Evolutionary conservation across 2,113 vertebrate genomes (phyloP), one percentile per base, ranked within the genome.

Genomic region (Callithrix jacchus): DNA sequence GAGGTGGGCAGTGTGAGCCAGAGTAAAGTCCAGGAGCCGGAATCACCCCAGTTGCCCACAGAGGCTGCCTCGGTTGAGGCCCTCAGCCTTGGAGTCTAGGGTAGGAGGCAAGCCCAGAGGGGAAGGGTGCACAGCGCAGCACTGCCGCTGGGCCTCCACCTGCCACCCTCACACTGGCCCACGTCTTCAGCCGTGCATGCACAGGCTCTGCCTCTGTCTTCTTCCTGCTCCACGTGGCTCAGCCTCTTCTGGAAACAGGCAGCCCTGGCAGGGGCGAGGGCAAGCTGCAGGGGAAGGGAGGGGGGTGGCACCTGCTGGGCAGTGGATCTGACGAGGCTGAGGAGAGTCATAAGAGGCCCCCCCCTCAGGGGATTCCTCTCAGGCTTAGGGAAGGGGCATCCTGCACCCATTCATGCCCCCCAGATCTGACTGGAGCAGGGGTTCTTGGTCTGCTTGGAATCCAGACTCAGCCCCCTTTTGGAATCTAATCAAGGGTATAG

Each of bases 101-200:
- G 47, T 42, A 70, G 71, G 56, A 52, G 35, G n/a, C 1, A 0
- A 49, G 32, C 70, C 18, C 25, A 25, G 77, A 37, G 66, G 42
- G 80, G 21, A 17, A 14, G 5, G 21, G 84, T 40, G 77, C 25
- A 40, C 64, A 7, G 40, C 35, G 8, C 27, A 54, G n/a, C 0
- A 12, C 80, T 82, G 21, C 86, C 4, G 0, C 7, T 11, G 0
- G 25, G 86, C 52, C 8, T 2, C 54, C 5, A 0, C 58, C 16
- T 25, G 40, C 6, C 1, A 8, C 37, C 45, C 58, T 10, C 30
- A 32, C 21, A 2, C 32, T 3, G 5, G 17, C 20, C 49, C 3
- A 0, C 25, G 0, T n/a, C 81, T 89, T 49, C 4, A 1, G 27
- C 84, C 71, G 0, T 14, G 0, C 2, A 32, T 5, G 42, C 17